Evolutionary conservation across 2,797 vertebrate species (phyloP).

Genomic region (Lutjanus argentimaculatus): DNA sequence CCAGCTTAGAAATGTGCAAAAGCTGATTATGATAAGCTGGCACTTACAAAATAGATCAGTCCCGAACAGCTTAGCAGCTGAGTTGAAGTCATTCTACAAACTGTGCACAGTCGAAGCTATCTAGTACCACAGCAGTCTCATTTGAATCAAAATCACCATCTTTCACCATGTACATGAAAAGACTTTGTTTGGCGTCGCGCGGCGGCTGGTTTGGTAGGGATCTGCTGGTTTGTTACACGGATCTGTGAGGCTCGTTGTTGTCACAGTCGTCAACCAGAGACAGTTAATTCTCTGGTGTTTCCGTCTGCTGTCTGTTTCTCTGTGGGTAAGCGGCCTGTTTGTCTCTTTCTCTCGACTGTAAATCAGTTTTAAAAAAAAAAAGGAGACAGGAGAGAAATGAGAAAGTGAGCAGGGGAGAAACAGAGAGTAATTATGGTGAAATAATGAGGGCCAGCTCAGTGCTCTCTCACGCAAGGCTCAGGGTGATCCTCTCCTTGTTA

Average conservation of each 20-base stretch:
- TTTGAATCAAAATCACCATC: slow-evolving; percentile 42
- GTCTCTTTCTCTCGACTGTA: slow-evolving; percentile 7
- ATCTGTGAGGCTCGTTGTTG: slow-evolving; percentile 18
- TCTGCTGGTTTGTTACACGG: slow-evolving; percentile 22
- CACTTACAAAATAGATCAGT: slow-evolving; percentile 74
- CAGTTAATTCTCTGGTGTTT: background rate
- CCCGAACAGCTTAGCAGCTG: slow-evolving; percentile 52
- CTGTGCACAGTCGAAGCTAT: slow-evolving; percentile 32
- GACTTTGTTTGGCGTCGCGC: slow-evolving; percentile 10
- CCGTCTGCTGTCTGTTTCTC: slow-evolving; percentile 6
- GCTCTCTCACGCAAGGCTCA: slow-evolving; percentile 11
- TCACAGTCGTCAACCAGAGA: slow-evolving; percentile 27
- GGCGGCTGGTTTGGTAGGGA: slow-evolving; percentile 20
- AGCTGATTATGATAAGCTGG: slow-evolving; percentile 78
- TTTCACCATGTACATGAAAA: slow-evolving; percentile 26
- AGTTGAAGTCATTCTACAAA: slow-evolving; percentile 57
- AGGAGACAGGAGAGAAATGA: slow-evolving; percentile 19
- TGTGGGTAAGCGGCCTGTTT: slow-evolving; percentile 18
- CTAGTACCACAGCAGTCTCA: slow-evolving; percentile 9
- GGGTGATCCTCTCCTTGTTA: slow-evolving; percentile 34
- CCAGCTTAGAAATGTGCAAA: slow-evolving; percentile 65
- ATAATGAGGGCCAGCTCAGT: slow-evolving; percentile 41
- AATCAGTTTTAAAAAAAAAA: background rate
- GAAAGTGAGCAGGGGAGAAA: slow-evolving; percentile 7
- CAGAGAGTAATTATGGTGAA: slow-evolving; percentile 46